Percentiles rank a stretch among this genome's conserved stretches.
Conservation (phyloP, 2,888 invertebrate genomes). For the Chymomyza fuscimana region DNA sequence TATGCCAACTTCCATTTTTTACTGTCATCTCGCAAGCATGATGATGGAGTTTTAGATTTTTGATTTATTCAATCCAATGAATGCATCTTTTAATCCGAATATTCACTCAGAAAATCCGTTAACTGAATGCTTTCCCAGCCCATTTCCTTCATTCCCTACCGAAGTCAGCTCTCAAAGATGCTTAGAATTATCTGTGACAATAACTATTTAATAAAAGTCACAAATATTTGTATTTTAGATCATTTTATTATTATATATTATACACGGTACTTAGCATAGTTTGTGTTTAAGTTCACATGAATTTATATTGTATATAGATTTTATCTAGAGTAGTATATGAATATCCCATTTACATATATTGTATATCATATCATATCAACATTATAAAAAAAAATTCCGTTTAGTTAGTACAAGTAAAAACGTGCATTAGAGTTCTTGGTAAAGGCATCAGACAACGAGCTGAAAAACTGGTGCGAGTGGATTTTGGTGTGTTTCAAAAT, state of each 20-base stretch:
- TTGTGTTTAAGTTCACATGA: conserved; percentile 64
- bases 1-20: no score
- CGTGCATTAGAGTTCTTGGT: neutral
- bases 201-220: neutral
- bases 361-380: conserved; percentile 17
- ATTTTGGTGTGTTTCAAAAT: conserved; percentile 19
- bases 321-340: conserved; percentile 49
- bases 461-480: conserved; percentile 9
- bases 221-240: neutral
- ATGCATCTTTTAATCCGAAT: no score
- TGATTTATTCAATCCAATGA: no score
- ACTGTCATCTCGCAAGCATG: no score
- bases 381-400: conserved; percentile 35
- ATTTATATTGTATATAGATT: conserved; percentile 50
- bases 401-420: conserved; percentile 11
- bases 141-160: no score
- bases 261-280: conserved; percentile 53
- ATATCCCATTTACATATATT: conserved; percentile 64
- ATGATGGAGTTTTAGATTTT: no score
- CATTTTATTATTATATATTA: conserved; percentile 20
- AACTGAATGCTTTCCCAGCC: no score
- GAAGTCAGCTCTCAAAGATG: no score
- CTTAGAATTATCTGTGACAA: no score
- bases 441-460: neutral
- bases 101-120: no score